These are phyloP conservation scores for Plebejus anna DNA, from an alignment of 2,888 invertebrate species.

Conservation along the genomic window DNA sequence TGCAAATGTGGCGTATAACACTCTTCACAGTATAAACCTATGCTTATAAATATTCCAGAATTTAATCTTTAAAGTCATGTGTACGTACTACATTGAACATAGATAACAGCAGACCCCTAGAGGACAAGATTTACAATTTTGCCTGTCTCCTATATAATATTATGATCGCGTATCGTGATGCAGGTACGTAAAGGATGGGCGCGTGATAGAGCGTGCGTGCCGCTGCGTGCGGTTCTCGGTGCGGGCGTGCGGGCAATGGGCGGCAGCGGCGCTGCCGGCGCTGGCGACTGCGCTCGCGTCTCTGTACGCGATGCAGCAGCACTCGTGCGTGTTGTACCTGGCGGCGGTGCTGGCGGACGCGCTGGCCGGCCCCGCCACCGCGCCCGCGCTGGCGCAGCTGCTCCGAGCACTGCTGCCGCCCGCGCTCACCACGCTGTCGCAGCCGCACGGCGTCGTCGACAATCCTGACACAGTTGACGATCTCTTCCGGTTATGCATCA, in stretches of 20 bases:
- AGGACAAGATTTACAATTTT: too few relatives aligned
- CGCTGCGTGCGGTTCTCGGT: constrained; percentile 93
- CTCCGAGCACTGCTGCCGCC: constrained; percentile 90
- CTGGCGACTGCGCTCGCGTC: constrained; percentile 86
- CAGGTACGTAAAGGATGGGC: constrained; percentile 81
- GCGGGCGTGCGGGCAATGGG: constrained; percentile 83
- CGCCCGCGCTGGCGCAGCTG: constrained; percentile 90
- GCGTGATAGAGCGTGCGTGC: constrained; percentile 95
- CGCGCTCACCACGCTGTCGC: constrained; percentile 87
- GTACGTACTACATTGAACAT: too few relatives aligned
- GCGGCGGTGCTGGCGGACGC: constrained; percentile 87
- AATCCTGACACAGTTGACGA: constrained; percentile 99
- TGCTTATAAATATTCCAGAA: too few relatives aligned
- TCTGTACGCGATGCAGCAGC: constrained; percentile 84
- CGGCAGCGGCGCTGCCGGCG: constrained; percentile 86
- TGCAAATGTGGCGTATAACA: too few relatives aligned
- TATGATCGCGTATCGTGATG: not conserved
- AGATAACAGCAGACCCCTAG: too few relatives aligned
- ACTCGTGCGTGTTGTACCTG: constrained; percentile 89
- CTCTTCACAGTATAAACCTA: too few relatives aligned
- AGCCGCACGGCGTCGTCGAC: constrained; percentile 88
- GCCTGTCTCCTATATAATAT: too few relatives aligned
- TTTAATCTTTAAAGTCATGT: too few relatives aligned
- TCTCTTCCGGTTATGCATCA: constrained; percentile 90
- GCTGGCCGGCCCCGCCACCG: constrained; percentile 88